These are phyloP conservation scores for Toxonevra muliebris DNA, from an alignment of 2,888 invertebrate genomes.

Conservation along the genomic window DNA sequence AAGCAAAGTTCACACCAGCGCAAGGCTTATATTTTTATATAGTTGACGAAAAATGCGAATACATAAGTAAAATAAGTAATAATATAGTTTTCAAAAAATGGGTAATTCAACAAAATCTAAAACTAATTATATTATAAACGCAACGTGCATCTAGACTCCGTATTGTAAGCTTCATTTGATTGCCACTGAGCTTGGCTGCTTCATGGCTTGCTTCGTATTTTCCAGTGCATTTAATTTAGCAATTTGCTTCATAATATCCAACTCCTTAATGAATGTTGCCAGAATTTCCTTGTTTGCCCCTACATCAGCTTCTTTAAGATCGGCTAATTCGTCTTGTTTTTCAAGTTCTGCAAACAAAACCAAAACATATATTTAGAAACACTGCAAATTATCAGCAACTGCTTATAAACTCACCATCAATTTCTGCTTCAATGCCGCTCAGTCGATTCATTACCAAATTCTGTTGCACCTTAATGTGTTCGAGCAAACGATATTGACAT, in stretches of 20 bases:
- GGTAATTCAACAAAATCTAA: too few relatives aligned
- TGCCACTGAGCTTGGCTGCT: neutral
- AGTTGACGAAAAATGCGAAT: neutral
- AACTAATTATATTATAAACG: neutral
- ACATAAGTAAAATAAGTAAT: too few relatives aligned
- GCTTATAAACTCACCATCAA: constrained; percentile 67
- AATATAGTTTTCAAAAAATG: too few relatives aligned
- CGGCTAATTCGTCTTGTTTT: constrained; percentile 60
- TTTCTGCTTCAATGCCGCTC: constrained; percentile 78
- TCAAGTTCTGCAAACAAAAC: constrained; percentile 51
- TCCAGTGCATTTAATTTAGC: constrained; percentile 67
- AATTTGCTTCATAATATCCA: constrained; percentile 75
- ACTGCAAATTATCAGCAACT: neutral
- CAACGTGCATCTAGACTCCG: neutral
- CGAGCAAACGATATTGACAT: constrained; percentile 79
- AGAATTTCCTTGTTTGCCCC: constrained; percentile 76
- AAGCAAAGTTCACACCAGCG: neutral
- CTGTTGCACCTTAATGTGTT: constrained; percentile 81
- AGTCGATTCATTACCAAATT: constrained; percentile 76
- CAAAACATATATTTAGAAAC: neutral
- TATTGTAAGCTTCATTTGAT: too few relatives aligned
- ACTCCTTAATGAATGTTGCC: constrained; percentile 77
- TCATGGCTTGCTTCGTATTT: constrained; percentile 47
- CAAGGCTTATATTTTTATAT: neutral
- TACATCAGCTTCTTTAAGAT: constrained; percentile 68